Base-by-base conservation (phyloP, 92 coral and sea anemone species). In the Phenganax marumi region DNA sequence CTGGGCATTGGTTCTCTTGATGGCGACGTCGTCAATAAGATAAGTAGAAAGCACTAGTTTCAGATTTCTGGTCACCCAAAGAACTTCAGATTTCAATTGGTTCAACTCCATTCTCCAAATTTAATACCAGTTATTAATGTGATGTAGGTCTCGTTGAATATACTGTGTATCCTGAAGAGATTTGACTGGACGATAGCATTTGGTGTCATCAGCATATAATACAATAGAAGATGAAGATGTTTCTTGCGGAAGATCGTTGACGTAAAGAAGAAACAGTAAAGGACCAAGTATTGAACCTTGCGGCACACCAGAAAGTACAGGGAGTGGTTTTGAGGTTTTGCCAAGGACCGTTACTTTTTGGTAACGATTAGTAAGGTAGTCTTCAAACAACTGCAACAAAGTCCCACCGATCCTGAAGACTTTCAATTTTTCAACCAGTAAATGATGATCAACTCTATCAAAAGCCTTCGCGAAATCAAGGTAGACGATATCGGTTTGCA, bases 41-140 rank as follows among this genome's bases (percentile, higher is more conserved):
- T 78, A 78, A 16, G 17, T 50, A 39, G 13, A 66, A 12, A 48
- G n/a, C 26, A 63, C 70, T 26, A 79, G 73, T 14, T 56, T 81
- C n/a, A 55, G 25, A 47, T 81, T 69, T 68, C 85, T 82, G 19
- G 77, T 68, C 13, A 81, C 79, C 19, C 18, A 53, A 43, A 70
- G 72, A 22, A 70, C 10, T 18, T 49, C 43, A 62, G 48, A 81
- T 70, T 81, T 81, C 0, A 50, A 56, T 57, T 68, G 51, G 64
- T 81, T 81, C 26, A 81, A 13, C 47, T 68, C 69, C 85, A 81
- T 81, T 50, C 75, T 47, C 76, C 85, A 81, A 26, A n/a, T 39
- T 56, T 62, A 18, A 52, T 75, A 80, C 84, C 84, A 80, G 43
- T 62, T 19, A 33, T 2, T 54, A 50, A 79, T 79, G 18, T 57